Base-by-base conservation (phyloP, 2,113 vertebrate species). In the Lipophrys pholis region DNA sequence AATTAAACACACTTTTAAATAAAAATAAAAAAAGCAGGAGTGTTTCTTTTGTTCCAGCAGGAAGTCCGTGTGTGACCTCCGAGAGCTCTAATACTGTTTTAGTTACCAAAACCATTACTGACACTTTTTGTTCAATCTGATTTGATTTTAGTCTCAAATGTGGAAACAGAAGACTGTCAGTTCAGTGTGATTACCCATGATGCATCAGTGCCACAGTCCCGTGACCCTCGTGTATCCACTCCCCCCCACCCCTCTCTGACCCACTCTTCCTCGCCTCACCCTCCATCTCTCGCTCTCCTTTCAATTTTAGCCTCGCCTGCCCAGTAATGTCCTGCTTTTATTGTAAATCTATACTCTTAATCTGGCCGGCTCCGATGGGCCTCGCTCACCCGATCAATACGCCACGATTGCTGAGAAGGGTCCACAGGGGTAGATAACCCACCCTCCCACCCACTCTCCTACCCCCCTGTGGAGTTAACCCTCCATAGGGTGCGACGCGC, bases 311-410 rank as follows among this genome's bases (percentile, higher is more conserved):
- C 64, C 82, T 70, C 12, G 45, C 85, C 87, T 72, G 82, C 84
- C 74, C 86, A 91, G 91, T 92, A 93, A 93, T 91, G 92, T 92
- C 89, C 92, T 92, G 84, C 90, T 92, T 93, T 93, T 93, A 94
- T 93, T 90, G 93, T 91, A 91, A 93, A 94, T 94, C 93, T 91
- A 94, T 94, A 93, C 90, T 91, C 86, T 92, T 93, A 91, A 94
- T 94, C 93, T 94, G 91, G 80, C 78, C 63, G 92, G 86, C 92
- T 90, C 90, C 90, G 78, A 93, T 87, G 88, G 80, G 86, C 87
- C 85, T 88, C 62, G 73, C 87, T 85, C 36, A 35, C n/a, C 57
- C 79, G 75, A 93, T 94, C 92, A 84, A 93, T 94, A 88, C 5
- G 12, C 73, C 67, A 73, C 83, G 86, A 93, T 93, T 93, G 91